Conservation (phyloP, 2,888 invertebrate species). For the Tineola bisselliella region DNA sequence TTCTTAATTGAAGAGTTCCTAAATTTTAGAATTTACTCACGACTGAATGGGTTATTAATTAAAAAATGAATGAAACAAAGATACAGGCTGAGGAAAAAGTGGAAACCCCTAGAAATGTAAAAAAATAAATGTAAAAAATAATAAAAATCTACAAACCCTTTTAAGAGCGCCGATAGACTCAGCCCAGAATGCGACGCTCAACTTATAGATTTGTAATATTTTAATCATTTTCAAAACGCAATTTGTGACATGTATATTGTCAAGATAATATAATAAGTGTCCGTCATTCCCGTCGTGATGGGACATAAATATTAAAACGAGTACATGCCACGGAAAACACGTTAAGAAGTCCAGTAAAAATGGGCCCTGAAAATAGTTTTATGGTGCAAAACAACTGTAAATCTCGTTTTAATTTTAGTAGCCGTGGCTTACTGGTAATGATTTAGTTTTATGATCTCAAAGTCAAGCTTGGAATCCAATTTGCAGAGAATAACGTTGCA, state of each 20-base stretch:
- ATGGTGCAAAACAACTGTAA: no score
- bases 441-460: background rate
- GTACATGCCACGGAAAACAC: slow-evolving; percentile 57
- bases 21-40: no score
- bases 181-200: slow-evolving; percentile 50
- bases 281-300: slow-evolving; percentile 35
- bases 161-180: slow-evolving; percentile 51
- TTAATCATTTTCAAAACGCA: slow-evolving; percentile 48
- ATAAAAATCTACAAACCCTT: slow-evolving; percentile 39
- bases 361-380: slow-evolving; percentile 33
- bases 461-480: no score
- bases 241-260: slow-evolving; percentile 41
- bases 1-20: no score
- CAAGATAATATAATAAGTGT: slow-evolving; percentile 36
- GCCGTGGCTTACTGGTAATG: no score
- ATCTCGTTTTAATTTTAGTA: no score
- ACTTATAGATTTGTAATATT: slow-evolving; percentile 53
- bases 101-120: no score
- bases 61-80: no score
- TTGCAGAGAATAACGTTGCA: no score
- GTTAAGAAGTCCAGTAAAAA: slow-evolving; percentile 53
- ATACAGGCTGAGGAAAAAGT: no score
- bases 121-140: no score
- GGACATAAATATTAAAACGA: slow-evolving; percentile 39
- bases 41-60: no score